Evolutionary conservation across 2,113 vertebrate genomes (phyloP), one percentile per base, ranked within the genome.

Genomic region (Cottus gobio): DNA sequence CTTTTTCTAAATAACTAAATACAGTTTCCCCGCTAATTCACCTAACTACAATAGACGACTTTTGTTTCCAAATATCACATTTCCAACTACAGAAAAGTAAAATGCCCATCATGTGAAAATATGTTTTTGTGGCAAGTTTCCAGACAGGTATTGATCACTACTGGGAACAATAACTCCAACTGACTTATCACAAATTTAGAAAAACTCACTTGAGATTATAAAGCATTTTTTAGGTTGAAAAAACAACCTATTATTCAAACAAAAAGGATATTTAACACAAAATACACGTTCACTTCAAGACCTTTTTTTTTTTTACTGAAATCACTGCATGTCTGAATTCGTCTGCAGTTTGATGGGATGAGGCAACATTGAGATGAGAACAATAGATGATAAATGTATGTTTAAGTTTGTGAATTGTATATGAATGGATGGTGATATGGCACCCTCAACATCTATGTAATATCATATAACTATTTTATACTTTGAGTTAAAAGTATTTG

Each of bases 11-110:
- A 66, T 12, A 5, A 31, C 5, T 68, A n/a, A 61, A 37, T 20
- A 1, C 37, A 46, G 30, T 57, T 74, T 69, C 52, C 39, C 13
- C 54, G 6, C 7, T 61, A 74, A 76, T 77, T 22, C 18, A 26
- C 18, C 18, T 0, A 16, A 22, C 4, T 24, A 4, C 10, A 16
- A 64, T 15, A 44, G 46, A 5, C 15, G 7, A n/a, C 52, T 57
- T 28, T 34, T 37, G 28, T 9, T 65, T 70, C 4, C 36, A 2
- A 48, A 44, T 9, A 0, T 44, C 48, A 66, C 20, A 71, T 15
- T 64, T 20, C 7, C 9, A 52, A 18, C 9, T 28, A 54, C 18
- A n/a, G 26, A 37, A 57, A 50, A 15, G n/a, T n/a, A 7, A 67
- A 39, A 44, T 2, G 1, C 4, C 16, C 8, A 54, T 62, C 2